Conservation (phyloP, 1,140 invertebrate species). For the Heliconius hermathena region DNA sequence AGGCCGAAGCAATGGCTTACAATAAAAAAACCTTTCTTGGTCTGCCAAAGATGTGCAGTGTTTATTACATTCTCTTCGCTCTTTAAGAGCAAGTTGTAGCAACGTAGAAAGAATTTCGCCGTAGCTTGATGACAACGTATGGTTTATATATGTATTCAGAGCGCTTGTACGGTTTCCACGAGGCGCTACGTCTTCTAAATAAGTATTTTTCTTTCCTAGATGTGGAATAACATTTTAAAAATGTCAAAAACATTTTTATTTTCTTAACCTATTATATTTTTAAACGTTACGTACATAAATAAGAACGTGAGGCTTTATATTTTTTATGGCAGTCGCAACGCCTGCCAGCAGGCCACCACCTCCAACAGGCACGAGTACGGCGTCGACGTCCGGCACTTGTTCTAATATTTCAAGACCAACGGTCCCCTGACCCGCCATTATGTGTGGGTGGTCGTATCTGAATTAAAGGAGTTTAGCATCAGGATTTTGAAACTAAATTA, state of each 20-base stretch:
- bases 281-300: conserved; percentile 84
- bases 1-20: no score
- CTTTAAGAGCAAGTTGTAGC: no score
- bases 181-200: no score
- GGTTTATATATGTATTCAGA: no score
- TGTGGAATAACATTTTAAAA: no score
- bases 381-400: conserved; percentile 82
- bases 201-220: no score
- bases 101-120: no score
- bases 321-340: conserved; percentile 90
- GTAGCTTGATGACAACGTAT: no score
- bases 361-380: conserved; percentile 85
- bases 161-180: no score
- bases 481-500: background rate
- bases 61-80: no score
- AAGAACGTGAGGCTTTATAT: conserved; percentile 89
- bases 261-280: background rate
- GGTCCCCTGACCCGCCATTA: conserved; percentile 96
- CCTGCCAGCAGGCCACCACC: conserved; percentile 88
- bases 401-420: conserved; percentile 93
- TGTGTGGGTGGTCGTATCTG: conserved; percentile 95
- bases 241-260: background rate
- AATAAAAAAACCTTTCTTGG: no score
- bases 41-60: no score
- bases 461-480: background rate